Conservation (phyloP, 2,797 vertebrate species). For the Platalea minor region DNA sequence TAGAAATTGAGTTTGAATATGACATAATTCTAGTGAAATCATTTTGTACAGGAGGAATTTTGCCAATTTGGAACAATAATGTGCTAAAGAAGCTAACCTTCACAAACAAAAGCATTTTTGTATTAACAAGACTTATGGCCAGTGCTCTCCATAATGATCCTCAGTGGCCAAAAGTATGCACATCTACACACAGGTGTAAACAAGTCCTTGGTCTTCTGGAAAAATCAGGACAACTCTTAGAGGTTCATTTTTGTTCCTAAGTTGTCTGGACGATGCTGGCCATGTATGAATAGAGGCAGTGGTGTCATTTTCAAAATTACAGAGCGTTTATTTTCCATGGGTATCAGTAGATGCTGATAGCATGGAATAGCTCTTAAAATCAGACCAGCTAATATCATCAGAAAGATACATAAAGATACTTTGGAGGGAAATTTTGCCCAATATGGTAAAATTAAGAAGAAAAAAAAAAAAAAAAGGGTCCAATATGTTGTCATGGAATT, state of each 20-base stretch:
- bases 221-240: neutral
- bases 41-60: neutral
- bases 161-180: neutral
- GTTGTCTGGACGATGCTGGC: neutral
- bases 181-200: neutral
- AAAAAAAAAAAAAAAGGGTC: neutral
- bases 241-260: neutral
- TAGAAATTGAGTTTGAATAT: neutral
- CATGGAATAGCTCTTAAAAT: neutral
- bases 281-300: neutral
- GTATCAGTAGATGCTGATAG: neutral
- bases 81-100: neutral
- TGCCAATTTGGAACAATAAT: neutral
- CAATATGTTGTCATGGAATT: neutral
- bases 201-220: neutral
- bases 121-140: neutral
- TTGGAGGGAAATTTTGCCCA: neutral
- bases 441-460: neutral
- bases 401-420: neutral
- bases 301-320: neutral
- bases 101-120: neutral
- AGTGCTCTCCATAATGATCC: neutral
- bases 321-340: neutral
- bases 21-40: neutral
- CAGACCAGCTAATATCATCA: neutral